Percentiles rank a stretch among this genome's conserved stretches.
Evolutionary conservation across 1,140 invertebrate genomes (phyloP).

Genomic region (Lerema accius): DNA sequence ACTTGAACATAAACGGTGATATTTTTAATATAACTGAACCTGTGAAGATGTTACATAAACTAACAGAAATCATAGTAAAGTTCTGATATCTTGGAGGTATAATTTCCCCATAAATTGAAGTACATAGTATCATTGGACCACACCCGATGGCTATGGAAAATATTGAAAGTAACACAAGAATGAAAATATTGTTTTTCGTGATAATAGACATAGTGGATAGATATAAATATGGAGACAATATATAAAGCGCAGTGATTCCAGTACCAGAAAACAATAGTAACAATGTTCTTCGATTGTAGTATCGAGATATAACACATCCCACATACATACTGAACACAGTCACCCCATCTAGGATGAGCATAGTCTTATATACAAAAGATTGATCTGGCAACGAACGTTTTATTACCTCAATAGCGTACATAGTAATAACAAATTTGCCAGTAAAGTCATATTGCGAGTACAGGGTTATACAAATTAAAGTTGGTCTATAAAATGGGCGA

Average conservation of each 20-base stretch:
- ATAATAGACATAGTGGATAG: constrained; percentile 35
- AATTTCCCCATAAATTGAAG: no score
- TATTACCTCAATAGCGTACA: constrained; percentile 48
- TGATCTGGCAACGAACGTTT: constrained; percentile 44
- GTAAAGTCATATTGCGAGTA: constrained; percentile 36
- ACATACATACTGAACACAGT: constrained; percentile 47
- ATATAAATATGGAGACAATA: constrained; percentile 47
- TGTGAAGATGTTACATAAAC: no score
- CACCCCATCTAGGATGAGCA: constrained; percentile 49
- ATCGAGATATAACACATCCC: constrained; percentile 37
- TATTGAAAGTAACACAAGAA: constrained; percentile 35
- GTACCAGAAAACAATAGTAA: constrained; percentile 33
- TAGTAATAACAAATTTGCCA: constrained; percentile 45
- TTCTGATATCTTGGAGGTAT: no score
- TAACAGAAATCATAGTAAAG: no score
- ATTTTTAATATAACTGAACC: no score
- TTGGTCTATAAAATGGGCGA: constrained; percentile 4
- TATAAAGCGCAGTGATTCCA: constrained; percentile 39
- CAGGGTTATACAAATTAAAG: not conserved
- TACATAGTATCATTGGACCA: no score
- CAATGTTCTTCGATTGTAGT: constrained; percentile 36
- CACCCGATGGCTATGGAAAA: constrained; percentile 39
- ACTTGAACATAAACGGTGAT: no score
- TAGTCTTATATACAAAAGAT: constrained; percentile 40
- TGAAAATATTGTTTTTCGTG: constrained; percentile 37